Evolutionary conservation across 2,888 invertebrate genomes (phyloP).

Genomic region (Pycnomerus fuliginosus): DNA sequence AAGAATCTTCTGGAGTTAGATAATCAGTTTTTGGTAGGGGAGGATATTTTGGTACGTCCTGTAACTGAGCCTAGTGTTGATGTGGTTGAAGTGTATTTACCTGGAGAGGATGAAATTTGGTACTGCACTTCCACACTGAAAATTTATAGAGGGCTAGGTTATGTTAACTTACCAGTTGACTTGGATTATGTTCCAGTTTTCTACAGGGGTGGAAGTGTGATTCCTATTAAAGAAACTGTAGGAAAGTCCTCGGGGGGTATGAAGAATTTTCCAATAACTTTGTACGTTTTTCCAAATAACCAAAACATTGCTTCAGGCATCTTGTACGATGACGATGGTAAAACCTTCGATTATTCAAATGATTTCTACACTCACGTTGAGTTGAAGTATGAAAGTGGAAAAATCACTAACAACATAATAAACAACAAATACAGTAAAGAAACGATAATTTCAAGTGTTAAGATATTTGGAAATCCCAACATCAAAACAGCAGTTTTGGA

Average conservation of each 20-base stretch:
- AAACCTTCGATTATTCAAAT: conserved; percentile 8
- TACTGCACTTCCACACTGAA: conserved; percentile 51
- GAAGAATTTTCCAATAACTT: conserved; percentile 31
- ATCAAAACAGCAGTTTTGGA: too few species aligned
- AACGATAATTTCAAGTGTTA: too few species aligned
- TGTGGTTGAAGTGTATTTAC: conserved; percentile 80
- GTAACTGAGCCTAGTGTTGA: conserved; percentile 73
- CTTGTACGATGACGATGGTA: conserved; percentile 10
- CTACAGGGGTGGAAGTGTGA: conserved; percentile 41
- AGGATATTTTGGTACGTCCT: conserved; percentile 79
- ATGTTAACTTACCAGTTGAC: conserved; percentile 18
- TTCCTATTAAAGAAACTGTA: conserved; percentile 31
- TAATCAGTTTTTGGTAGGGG: conserved; percentile 68
- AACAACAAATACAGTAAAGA: too few species aligned
- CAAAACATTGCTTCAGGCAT: conserved; percentile 3
- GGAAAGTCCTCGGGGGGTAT: conserved; percentile 30
- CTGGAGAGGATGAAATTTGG: conserved; percentile 77
- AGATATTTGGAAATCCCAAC: too few species aligned
- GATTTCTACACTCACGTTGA: conserved; percentile 2
- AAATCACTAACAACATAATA: too few species aligned
- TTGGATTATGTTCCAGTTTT: conserved; percentile 36
- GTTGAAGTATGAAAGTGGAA: not conserved
- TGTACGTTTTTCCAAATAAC: conserved; percentile 34
- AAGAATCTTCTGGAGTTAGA: conserved; percentile 75
- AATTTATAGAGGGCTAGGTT: not conserved